Percentiles rank a stretch among this genome's conserved stretches.
Evolutionary conservation across 2,113 vertebrate species (phyloP).

Genomic region (Psephotus haematonotus): DNA sequence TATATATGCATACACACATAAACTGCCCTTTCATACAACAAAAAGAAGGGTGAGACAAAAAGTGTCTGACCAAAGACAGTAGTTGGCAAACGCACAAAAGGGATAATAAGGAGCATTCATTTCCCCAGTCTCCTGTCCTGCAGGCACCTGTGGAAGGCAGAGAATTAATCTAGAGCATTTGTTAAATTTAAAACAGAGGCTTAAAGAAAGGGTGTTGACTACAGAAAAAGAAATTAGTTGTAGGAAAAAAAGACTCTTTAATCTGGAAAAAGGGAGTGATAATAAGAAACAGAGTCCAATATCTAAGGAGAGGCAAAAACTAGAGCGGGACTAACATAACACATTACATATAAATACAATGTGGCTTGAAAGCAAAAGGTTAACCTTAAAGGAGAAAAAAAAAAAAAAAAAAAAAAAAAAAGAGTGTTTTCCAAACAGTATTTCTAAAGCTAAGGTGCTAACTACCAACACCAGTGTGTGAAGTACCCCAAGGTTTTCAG

Average conservation of each 20-base stretch:
- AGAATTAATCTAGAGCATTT: background rate
- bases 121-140: background rate
- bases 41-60: background rate
- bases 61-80: background rate
- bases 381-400: background rate
- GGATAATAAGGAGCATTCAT: background rate
- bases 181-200: conserved; percentile 1
- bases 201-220: background rate
- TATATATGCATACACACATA: background rate
- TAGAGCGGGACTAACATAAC: background rate
- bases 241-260: background rate
- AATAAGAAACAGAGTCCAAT: background rate
- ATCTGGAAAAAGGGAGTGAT: background rate
- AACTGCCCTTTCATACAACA: background rate
- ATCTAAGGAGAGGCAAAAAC: background rate
- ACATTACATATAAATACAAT: background rate
- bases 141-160: background rate
- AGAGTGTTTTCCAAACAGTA: background rate
- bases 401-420: background rate
- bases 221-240: background rate
- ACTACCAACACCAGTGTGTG: background rate
- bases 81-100: background rate
- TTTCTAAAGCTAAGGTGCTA: background rate
- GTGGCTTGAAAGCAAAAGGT: background rate
- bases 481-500: background rate